Evolutionary conservation across 2,797 vertebrate species (phyloP), one percentile per base, ranked within the genome.

Genomic region (Pangasius djambal): DNA sequence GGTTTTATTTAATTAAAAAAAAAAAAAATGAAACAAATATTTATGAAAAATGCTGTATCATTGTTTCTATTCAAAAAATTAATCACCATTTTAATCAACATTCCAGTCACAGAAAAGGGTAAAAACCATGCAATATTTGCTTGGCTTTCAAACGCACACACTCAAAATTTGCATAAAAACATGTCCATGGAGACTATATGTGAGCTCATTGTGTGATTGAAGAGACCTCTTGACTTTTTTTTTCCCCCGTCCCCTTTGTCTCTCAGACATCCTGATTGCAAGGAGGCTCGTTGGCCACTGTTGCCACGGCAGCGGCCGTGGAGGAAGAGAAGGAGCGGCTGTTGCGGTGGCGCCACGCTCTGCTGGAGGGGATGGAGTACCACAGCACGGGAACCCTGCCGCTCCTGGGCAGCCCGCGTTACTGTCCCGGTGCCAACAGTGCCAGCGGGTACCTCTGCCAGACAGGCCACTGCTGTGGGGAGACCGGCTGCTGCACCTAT

Each of bases 401-500:
- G 92, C 96, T 97, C 93, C 95, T 97, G 93, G 96, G 95, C 92
- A 96, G 96, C 93, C 96, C 96, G 0, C 96, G 97, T 92, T 97
- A 96, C 94, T 99, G 98, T 93, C 97, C 97, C 0, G 97, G 98
- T 84, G 96, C 96, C 88, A 96, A 95, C 92, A 97, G 95, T 86
- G 92, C 94, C 69, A 97, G 97, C 77, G 97, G 97, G 12, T 99
- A 99, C 93, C 96, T 98, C 90, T 99, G 98, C 92, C 98, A 99
- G 94, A 98, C 97, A 0, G 98, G 98, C 34, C 98, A 99, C 96
- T 99, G 98, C 96, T 99, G 98, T 16, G 98, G 98, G 75, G 98
- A 99, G 94, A 98, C 96, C 0, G 97, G 98, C 91, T 99, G 98
- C 96, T 99, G 98, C 93, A 99, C 98, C 13, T 99, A 99, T 96